Conservation (phyloP, 2,797 vertebrate genomes). For the Orientallactaga sibirica region DNA sequence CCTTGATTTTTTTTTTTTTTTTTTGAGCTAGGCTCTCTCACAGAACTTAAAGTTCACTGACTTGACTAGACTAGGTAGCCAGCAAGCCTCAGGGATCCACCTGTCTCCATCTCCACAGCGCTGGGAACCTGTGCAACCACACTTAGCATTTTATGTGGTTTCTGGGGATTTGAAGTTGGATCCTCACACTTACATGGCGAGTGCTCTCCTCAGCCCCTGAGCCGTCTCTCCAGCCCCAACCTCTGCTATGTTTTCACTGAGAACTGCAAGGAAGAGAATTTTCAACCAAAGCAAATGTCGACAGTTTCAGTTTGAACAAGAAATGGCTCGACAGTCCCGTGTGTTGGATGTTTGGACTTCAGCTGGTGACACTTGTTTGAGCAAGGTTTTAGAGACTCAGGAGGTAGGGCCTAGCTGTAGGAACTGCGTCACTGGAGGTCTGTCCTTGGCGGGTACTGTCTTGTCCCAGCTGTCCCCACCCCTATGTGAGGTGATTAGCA, state of each 20-base stretch:
- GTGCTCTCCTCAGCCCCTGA: too few species aligned
- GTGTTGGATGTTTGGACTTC: not conserved
- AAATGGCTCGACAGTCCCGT: not conserved
- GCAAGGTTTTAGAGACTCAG: not conserved
- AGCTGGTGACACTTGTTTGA: not conserved
- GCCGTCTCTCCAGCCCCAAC: not conserved
- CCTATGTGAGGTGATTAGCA: not conserved
- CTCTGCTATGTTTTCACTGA: not conserved
- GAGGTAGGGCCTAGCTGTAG: not conserved
- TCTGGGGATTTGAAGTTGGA: too few species aligned
- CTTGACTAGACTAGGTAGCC: too few species aligned
- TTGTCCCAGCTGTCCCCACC: not conserved
- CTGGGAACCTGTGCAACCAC: too few species aligned
- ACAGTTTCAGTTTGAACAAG: not conserved
- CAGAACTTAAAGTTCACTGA: too few species aligned
- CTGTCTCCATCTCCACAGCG: too few species aligned
- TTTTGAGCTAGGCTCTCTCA: too few species aligned
- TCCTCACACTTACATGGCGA: too few species aligned
- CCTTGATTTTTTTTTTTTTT: too few species aligned
- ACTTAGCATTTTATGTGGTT: too few species aligned
- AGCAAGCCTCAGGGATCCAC: too few species aligned
- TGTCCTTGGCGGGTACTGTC: too few species aligned
- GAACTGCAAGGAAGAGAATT: not conserved
- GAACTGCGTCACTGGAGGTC: not conserved
- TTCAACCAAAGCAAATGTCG: not conserved